phyloP scores from a whole-genome alignment of 2,888 invertebrate genomes.

The Andricus curvator region DNA sequence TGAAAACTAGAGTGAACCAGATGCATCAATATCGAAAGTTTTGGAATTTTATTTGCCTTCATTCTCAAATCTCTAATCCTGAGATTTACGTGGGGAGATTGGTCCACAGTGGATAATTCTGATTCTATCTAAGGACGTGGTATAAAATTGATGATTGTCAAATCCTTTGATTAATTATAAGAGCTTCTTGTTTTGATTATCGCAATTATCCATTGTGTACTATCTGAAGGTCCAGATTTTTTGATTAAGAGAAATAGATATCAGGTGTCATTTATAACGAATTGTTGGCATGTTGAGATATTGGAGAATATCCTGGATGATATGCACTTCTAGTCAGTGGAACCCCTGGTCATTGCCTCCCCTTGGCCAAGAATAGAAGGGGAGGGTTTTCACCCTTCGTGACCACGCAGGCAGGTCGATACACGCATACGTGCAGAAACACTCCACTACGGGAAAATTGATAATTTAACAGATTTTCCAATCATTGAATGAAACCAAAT shows the following conservation, averaged over 20 bases:
- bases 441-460: conserved; percentile 18
- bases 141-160: too few relatives aligned
- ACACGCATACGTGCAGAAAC: conserved; percentile 59
- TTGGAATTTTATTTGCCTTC: too few relatives aligned
- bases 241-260: neutral
- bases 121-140: neutral
- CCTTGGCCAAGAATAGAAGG: conserved; percentile 57
- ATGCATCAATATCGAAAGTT: conserved; percentile 1
- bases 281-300: conserved; percentile 41
- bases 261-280: conserved; percentile 42
- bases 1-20: neutral
- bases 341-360: conserved; percentile 66
- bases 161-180: too few relatives aligned
- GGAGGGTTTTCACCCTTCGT: conserved; percentile 64
- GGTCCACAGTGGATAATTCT: neutral
- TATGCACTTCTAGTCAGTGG: conserved; percentile 65
- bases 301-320: conserved; percentile 62
- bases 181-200: too few relatives aligned
- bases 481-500: neutral
- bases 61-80: neutral
- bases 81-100: neutral
- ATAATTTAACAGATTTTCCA: neutral
- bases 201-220: too few relatives aligned
- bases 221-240: too few relatives aligned
- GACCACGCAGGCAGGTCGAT: conserved; percentile 72